A percentile compares a stretch with the other conserved stretches of the same genome.
Conservation (phyloP, 1,140 invertebrate species). For the Lasioglossum baleicum region DNA sequence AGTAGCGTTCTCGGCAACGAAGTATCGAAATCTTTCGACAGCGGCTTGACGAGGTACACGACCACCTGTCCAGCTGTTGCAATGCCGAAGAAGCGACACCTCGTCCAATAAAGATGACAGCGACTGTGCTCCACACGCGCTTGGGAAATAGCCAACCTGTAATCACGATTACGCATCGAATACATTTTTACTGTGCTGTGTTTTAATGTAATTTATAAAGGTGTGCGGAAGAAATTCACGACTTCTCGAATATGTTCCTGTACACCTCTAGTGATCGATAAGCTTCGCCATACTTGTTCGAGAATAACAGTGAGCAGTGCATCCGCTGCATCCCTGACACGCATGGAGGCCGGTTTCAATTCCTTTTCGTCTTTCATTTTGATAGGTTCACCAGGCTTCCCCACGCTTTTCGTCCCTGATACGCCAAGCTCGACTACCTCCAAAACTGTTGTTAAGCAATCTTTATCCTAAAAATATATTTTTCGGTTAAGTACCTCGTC, state of each 20-base stretch:
- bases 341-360: constrained; percentile 96
- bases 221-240: no score
- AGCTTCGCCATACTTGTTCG: constrained; percentile 86
- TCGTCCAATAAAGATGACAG: constrained; percentile 94
- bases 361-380: constrained; percentile 98
- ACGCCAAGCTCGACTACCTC: constrained; percentile 99
- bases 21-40: constrained; percentile 90
- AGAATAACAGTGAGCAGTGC: constrained; percentile 93
- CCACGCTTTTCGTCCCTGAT: constrained; percentile 94
- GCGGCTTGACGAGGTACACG: constrained; percentile 80
- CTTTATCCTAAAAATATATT: constrained; percentile 85
- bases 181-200: background rate
- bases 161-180: constrained; percentile 19
- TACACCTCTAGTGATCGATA: background rate
- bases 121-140: constrained; percentile 90
- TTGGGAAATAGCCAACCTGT: constrained; percentile 90
- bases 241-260: no score
- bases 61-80: constrained; percentile 83
- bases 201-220: no score
- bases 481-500: background rate
- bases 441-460: constrained; percentile 94
- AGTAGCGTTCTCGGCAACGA: constrained; percentile 93
- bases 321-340: constrained; percentile 97
- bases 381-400: constrained; percentile 92
- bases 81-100: constrained; percentile 89